Evolutionary conservation across 2,113 vertebrate genomes (phyloP).

Genomic region (Rhinoderma darwinii): DNA sequence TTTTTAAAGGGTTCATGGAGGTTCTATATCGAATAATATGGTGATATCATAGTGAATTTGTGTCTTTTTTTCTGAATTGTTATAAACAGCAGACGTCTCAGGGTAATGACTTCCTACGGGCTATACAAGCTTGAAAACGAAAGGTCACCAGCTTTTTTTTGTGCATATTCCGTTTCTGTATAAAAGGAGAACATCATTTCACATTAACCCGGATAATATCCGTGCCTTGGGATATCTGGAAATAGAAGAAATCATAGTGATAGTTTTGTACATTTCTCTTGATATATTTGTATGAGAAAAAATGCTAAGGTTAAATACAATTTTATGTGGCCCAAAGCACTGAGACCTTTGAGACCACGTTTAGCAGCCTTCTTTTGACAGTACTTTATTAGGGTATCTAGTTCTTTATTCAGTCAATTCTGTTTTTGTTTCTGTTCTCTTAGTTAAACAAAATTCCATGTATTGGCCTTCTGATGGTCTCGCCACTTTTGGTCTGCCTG

Average conservation of each 20-base stretch:
- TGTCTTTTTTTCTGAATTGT: neutral
- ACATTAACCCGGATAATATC: slow-evolving; percentile 17
- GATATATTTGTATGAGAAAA: neutral
- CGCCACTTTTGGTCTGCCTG: neutral
- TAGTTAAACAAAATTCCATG: neutral
- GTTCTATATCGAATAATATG: neutral
- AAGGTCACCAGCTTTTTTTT: slow-evolving; percentile 19
- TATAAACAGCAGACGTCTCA: neutral
- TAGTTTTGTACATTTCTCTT: neutral
- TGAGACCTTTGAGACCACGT: neutral
- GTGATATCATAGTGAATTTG: neutral
- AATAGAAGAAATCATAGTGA: neutral
- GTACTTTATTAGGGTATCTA: neutral
- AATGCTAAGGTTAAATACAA: slow-evolving; percentile 10
- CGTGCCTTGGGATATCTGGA: slow-evolving; percentile 12
- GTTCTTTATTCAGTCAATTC: neutral
- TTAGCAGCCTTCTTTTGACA: neutral
- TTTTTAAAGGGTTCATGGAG: neutral
- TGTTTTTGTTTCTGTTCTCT: neutral
- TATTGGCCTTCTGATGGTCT: neutral
- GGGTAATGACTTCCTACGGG: neutral
- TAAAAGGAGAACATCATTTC: slow-evolving; percentile 35
- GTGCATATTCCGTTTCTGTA: neutral
- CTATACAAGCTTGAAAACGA: neutral
- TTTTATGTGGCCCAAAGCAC: neutral